Base-by-base conservation (phyloP, 2,113 vertebrate genomes). In the Cochlearius cochlearius region DNA sequence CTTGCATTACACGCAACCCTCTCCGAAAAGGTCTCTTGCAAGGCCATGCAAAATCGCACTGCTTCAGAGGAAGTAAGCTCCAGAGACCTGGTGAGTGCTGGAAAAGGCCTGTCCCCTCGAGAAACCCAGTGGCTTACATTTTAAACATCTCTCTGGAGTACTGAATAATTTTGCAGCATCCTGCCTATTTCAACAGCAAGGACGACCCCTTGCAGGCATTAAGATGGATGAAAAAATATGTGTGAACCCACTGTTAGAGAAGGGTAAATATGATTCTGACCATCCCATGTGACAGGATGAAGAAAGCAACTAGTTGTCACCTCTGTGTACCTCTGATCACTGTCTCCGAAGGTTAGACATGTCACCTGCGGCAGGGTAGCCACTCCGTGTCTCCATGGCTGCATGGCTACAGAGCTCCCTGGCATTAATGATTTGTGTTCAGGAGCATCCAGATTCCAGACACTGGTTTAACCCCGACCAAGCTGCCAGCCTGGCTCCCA, bases 291-390 rank as follows among this genome's bases (percentile, higher is more conserved):
- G 32, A 26, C 11, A 63, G 36, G 23, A 83, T 30, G 39, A 59
- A 64, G 87, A 34, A 67, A 79, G 19, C 10, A 85, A 50, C 32
- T 38, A n/a, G 50, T 11, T 86, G 71, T 49, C 7, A 20, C 41
- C 45, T 89, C 23, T 56, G 11, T 1, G 4, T 34, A 43, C 21
- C 25, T 32, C 36, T 26, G 39, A 83, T 36, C 19, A 8, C 62
- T 75, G 34, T 89, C 12, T 67, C 15, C 55, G 39, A 49, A 83
- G 21, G 59, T 38, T 68, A 64, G 53, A 49, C 4, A 1, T 9
- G 18, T 12, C 20, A n/a, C 5, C 19, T 0, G 0, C 0, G 5
- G 59, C 47, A 77, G 49, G 38, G 67, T 3, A 62, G 34, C 10
- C 23, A 10, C 29, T 39, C 59, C 36, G 5, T 7, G 16, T 58